Percentiles rank a stretch among this genome's conserved stretches.
These are phyloP conservation scores for Alouatta caraya DNA, from an alignment of 2,797 vertebrate genomes.

Conservation along the genomic window DNA sequence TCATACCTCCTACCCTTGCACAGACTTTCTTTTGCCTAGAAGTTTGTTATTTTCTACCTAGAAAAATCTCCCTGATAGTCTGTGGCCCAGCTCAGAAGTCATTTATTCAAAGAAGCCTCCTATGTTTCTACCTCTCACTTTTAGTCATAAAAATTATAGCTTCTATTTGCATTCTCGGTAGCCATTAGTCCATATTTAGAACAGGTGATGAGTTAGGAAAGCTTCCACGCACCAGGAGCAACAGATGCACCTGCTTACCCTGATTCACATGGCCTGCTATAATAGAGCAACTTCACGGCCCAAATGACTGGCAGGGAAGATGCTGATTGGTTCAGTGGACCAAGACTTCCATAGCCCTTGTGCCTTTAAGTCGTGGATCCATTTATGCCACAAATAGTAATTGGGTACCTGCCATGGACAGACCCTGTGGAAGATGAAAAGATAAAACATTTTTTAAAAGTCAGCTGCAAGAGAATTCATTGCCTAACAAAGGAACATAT, in stretches of 20 bases:
- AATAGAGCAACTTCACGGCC: not conserved
- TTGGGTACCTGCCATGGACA: not conserved
- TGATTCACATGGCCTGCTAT: not conserved
- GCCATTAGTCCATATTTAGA: not conserved
- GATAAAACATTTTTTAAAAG: not conserved
- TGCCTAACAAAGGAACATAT: not conserved
- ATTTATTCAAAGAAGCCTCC: not conserved
- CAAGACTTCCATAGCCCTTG: not conserved
- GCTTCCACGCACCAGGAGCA: not conserved
- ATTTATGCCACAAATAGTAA: not conserved
- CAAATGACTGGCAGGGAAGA: not conserved
- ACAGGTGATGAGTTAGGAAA: not conserved
- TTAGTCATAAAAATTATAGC: not conserved
- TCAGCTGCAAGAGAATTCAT: not conserved
- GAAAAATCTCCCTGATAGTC: not conserved
- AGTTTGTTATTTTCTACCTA: not conserved
- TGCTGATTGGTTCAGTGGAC: not conserved
- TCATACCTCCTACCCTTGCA: not conserved
- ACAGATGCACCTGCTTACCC: not conserved
- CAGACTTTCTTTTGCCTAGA: not conserved
- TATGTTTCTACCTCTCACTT: not conserved
- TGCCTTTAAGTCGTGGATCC: not conserved
- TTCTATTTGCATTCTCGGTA: not conserved
- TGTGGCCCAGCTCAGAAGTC: not conserved
- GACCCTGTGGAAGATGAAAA: not conserved